Base-by-base conservation (phyloP, 1,140 invertebrate genomes). In the Sinonovacula constricta region DNA sequence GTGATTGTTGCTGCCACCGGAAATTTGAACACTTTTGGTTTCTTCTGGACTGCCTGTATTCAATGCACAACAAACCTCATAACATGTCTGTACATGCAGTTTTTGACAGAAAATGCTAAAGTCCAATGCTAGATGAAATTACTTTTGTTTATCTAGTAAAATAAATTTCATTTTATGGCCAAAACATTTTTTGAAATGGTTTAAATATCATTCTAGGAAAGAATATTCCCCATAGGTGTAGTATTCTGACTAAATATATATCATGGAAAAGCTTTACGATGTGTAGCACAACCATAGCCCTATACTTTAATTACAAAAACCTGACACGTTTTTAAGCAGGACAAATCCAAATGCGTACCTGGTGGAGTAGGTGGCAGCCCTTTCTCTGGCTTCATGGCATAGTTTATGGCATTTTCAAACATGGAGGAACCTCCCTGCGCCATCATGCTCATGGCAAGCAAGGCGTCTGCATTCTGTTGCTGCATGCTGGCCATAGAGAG, bases 31-130 rank as follows among this genome's bases (percentile, higher is more conserved):
- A 36, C 22, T 28, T 78, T 77, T 78, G 14, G 76, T 65, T 14
- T 83, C 80, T 45, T 86, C 81, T 60, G 85, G 85, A 62, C 83
- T 86, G 24, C 84, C 84, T 86, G n/a, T n/a, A n/a, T n/a, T n/a
- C n/a, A n/a, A n/a, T n/a, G n/a, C n/a, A n/a, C n/a, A n/a, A n/a
- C n/a, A n/a, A n/a, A n/a, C n/a, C n/a, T n/a, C n/a, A n/a, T n/a
- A n/a, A n/a, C n/a, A n/a, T n/a, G n/a, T n/a, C n/a, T n/a, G n/a
- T n/a, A n/a, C n/a, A n/a, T n/a, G n/a, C n/a, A n/a, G n/a, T n/a
- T n/a, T n/a, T n/a, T n/a, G n/a, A n/a, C n/a, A n/a, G n/a, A n/a
- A n/a, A n/a, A n/a, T n/a, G n/a, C n/a, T n/a, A n/a, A n/a, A n/a
- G n/a, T n/a, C n/a, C n/a, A n/a, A n/a, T n/a, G n/a, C n/a, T n/a